Evolutionary conservation across 2,113 vertebrate species (phyloP).

Genomic region (Edolisoma coerulescens): DNA sequence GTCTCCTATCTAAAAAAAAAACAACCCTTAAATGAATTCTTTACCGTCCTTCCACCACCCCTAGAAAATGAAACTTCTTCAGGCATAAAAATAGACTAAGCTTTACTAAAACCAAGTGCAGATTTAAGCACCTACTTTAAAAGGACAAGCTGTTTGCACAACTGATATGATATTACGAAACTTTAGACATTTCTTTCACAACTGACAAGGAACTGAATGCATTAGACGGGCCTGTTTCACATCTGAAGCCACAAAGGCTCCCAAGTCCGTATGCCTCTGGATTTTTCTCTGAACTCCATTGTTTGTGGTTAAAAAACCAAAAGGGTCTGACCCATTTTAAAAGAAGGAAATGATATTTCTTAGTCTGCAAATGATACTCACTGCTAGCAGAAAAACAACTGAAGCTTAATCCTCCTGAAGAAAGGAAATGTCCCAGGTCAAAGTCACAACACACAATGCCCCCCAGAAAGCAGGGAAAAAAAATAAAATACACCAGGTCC

Average conservation of each 20-base stretch:
- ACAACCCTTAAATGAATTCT: neutral
- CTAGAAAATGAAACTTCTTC: neutral
- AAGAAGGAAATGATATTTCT: slow-evolving; percentile 52
- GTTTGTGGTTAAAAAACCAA: slow-evolving; percentile 42
- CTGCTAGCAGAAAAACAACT: neutral
- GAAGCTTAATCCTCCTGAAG: neutral
- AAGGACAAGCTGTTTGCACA: slow-evolving; percentile 16
- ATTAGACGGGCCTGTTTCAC: slow-evolving; percentile 39
- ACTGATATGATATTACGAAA: slow-evolving; percentile 53
- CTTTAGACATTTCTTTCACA: slow-evolving; percentile 50
- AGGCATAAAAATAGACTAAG: neutral
- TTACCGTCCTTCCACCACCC: neutral
- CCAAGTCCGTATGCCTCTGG: neutral
- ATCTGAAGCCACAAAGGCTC: slow-evolving; percentile 51
- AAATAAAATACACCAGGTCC: neutral
- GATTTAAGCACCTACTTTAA: slow-evolving; percentile 21
- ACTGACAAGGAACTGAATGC: slow-evolving; percentile 27
- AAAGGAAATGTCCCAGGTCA: slow-evolving; percentile 14
- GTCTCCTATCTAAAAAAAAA: neutral
- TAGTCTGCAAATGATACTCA: neutral
- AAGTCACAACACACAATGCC: neutral
- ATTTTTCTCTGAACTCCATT: slow-evolving; percentile 45
- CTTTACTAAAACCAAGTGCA: slow-evolving; percentile 1
- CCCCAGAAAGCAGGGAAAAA: neutral
- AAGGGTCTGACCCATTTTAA: slow-evolving; percentile 34